phyloP scores from a whole-genome alignment of 2,797 vertebrate genomes.

The Lateolabrax maculatus region DNA sequence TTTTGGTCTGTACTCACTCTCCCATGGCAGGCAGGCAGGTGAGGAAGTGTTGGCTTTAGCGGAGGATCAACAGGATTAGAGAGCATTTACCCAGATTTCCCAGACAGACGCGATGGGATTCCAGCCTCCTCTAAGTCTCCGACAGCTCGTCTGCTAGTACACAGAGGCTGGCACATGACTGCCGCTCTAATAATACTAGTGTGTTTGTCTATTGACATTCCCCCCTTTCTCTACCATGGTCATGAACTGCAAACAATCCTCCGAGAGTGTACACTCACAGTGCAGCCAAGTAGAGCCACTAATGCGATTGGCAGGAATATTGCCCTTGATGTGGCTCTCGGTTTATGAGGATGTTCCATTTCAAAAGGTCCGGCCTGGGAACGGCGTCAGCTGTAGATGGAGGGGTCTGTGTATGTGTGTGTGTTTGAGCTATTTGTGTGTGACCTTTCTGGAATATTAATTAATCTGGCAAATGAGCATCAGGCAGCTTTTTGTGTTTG shows the following conservation, averaged over 20 bases:
- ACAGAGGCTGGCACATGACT: constrained; percentile 74
- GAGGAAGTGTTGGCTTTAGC: constrained; percentile 85
- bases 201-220: constrained; percentile 65
- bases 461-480: constrained; percentile 56
- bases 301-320: constrained; percentile 56
- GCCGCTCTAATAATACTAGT: constrained; percentile 62
- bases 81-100: constrained; percentile 84
- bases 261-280: constrained; percentile 50
- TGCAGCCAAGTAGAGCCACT: constrained; percentile 53
- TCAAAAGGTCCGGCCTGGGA: constrained; percentile 45
- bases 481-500: constrained; percentile 42
- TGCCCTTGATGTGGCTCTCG: constrained; percentile 64
- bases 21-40: constrained; percentile 79
- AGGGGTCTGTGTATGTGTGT: constrained; percentile 20
- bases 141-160: constrained; percentile 65
- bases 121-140: constrained; percentile 73
- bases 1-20: constrained; percentile 70
- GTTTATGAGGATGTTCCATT: constrained; percentile 64
- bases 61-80: constrained; percentile 83
- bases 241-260: constrained; percentile 73
- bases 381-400: constrained; percentile 31
- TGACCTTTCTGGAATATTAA: constrained; percentile 58
- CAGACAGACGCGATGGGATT: constrained; percentile 80
- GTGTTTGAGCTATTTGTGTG: constrained; percentile 10
- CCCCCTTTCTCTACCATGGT: constrained; percentile 59